Base-by-base conservation (phyloP, 2,113 vertebrate species). In the Aegithalos caudatus region DNA sequence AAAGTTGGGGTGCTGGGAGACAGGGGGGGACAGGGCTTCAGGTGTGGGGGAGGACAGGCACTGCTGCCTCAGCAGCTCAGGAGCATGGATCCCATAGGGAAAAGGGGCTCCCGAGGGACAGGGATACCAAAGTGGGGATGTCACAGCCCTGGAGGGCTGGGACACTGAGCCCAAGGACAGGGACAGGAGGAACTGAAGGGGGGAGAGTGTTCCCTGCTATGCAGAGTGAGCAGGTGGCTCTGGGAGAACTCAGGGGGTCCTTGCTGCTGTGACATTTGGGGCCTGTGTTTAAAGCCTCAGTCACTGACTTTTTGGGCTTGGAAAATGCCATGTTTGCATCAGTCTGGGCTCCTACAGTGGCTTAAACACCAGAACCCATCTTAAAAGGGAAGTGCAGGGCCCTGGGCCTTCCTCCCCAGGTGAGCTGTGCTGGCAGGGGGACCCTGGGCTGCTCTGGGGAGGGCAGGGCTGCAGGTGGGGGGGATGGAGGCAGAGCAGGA, bases 1-100 rank as follows among this genome's bases (percentile, higher is more conserved):
- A 98, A 98, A 4, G 38, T 5, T 10, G 98, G 97, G 37, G 35
- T 80, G 80, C 97, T 98, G 94, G 11, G 92, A 94, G 44, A 60
- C 10, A 95, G 0, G 3, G 57, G 14, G 33, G 24, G 3, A 53
- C 23, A 45, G 54, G 45, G 33, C 54, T 61, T 38, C 72, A 86
- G 64, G 23, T 4, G 23, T 13, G 53, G 33, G 9, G 10, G 17
- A 50, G 38, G 24, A 42, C 33, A 4, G 31, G 51, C n/a, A 5
- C 40, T 3, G 70, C 11, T 17, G 65, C 31, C 65, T 6, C 23
- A 47, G 71, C 33, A 14, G 19, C 24, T 1, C 0, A 1, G 54
- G 51, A 44, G 70, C 42, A n/a, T 12, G 58, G 44, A 22, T 12
- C 5, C 42, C 12, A 2, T 0, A 10, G 51, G 42, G 1, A 24